phyloP scores from a whole-genome alignment of 2,888 invertebrate species.

The Scaptomyza cyrtandrae region DNA sequence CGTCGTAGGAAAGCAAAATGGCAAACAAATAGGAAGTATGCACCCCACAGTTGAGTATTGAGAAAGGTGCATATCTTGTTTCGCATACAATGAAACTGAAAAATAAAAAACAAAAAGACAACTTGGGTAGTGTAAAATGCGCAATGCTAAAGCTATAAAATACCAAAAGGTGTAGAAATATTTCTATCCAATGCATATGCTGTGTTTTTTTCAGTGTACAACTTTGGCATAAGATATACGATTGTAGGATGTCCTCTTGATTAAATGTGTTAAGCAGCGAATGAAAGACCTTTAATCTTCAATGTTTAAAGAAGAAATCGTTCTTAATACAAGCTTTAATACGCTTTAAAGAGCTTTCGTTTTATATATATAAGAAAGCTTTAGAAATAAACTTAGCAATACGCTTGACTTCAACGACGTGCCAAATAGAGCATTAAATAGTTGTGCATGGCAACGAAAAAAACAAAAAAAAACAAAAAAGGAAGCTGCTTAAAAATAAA shows the following conservation, averaged over 20 bases:
- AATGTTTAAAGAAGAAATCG: no score
- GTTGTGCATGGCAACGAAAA: neutral
- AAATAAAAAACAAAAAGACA: constrained; percentile 4
- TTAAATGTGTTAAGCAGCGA: neutral
- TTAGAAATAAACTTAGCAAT: neutral
- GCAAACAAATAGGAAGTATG: constrained; percentile 33
- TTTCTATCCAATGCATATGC: neutral
- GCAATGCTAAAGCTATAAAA: constrained; percentile 9
- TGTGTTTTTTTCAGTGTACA: no score
- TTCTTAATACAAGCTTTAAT: no score
- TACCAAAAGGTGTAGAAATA: neutral
- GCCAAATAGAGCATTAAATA: constrained; percentile 14
- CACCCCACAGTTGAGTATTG: constrained; percentile 10
- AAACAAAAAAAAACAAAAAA: neutral
- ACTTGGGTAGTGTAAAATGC: constrained; percentile 13
- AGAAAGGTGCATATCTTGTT: constrained; percentile 37
- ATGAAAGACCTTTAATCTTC: neutral
- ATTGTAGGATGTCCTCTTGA: neutral
- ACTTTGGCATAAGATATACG: neutral
- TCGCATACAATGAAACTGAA: constrained; percentile 15
- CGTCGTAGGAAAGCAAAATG: neutral
- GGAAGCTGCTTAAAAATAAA: constrained; percentile 4
- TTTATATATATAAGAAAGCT: no score
- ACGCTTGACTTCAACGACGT: neutral
- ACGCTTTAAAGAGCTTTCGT: no score